Conservation (phyloP, 2,888 invertebrate species). For the Drosophila tripunctata region DNA sequence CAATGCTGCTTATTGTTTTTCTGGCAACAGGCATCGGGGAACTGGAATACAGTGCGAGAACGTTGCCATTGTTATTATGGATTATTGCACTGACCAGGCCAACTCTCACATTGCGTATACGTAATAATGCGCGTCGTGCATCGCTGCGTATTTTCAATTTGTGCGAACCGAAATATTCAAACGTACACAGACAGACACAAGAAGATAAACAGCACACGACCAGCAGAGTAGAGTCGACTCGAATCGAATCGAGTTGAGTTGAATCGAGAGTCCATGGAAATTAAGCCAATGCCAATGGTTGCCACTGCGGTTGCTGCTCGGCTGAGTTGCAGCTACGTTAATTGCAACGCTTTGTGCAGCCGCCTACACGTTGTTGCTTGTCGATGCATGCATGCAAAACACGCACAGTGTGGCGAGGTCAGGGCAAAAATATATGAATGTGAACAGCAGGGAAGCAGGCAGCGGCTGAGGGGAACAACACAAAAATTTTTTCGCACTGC, state of each 20-base stretch:
- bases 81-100: slow-evolving; percentile 54
- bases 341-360: slow-evolving; percentile 74
- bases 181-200: no score
- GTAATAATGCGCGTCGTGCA: slow-evolving; percentile 22
- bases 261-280: slow-evolving; percentile 62
- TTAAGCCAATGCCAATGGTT: slow-evolving; percentile 75
- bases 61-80: slow-evolving; percentile 69
- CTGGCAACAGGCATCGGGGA: slow-evolving; percentile 25
- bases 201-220: slow-evolving; percentile 65
- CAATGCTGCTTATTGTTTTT: slow-evolving; percentile 63
- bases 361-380: slow-evolving; percentile 39
- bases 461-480: slow-evolving; percentile 3
- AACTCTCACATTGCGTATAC: slow-evolving; percentile 51
- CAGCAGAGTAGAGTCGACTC: slow-evolving; percentile 22
- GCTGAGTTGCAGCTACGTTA: slow-evolving; percentile 71
- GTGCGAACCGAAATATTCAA: slow-evolving; percentile 54
- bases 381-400: slow-evolving; percentile 58
- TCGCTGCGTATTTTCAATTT: slow-evolving; percentile 72
- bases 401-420: slow-evolving; percentile 33
- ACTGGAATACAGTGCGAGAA: neutral
- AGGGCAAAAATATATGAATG: neutral
- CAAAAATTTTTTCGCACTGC: slow-evolving; percentile 60
- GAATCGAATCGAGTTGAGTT: slow-evolving; percentile 13
- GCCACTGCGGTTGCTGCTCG: slow-evolving; percentile 64
- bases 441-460: no score